Conservation (phyloP, 2,113 vertebrate genomes). For the Rhineura floridana region DNA sequence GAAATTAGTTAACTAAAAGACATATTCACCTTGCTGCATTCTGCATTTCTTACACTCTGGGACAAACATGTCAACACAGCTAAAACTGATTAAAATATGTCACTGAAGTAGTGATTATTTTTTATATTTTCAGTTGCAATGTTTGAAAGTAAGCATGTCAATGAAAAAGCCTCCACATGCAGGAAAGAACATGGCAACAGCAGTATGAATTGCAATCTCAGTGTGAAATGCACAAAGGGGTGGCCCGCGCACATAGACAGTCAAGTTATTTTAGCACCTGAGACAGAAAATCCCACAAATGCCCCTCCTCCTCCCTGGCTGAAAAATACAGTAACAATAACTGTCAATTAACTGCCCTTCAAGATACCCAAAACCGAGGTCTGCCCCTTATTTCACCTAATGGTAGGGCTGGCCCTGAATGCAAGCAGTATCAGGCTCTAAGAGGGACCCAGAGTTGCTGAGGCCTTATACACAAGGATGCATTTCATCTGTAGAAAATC, state of each 20-base stretch:
- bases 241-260: too few species aligned
- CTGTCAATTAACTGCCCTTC: neutral
- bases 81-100: neutral
- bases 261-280: too few species aligned
- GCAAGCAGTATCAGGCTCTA: neutral
- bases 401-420: too few species aligned
- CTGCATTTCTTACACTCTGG: neutral
- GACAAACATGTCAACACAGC: neutral
- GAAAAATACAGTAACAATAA: too few species aligned
- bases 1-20: neutral
- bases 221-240: neutral
- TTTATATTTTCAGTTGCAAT: neutral
- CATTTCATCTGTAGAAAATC: neutral
- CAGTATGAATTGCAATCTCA: neutral
- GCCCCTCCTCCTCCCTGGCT: too few species aligned
- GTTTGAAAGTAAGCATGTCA: neutral
- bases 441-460: neutral
- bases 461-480: neutral
- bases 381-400: too few species aligned
- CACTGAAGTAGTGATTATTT: neutral
- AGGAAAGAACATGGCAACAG: neutral
- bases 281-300: too few species aligned
- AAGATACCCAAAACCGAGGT: neutral
- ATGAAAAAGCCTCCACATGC: constrained; percentile 21
- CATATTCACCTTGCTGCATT: neutral